phyloP scores from a whole-genome alignment of 2,888 invertebrate genomes.

The Lepidochrysops patricia region DNA sequence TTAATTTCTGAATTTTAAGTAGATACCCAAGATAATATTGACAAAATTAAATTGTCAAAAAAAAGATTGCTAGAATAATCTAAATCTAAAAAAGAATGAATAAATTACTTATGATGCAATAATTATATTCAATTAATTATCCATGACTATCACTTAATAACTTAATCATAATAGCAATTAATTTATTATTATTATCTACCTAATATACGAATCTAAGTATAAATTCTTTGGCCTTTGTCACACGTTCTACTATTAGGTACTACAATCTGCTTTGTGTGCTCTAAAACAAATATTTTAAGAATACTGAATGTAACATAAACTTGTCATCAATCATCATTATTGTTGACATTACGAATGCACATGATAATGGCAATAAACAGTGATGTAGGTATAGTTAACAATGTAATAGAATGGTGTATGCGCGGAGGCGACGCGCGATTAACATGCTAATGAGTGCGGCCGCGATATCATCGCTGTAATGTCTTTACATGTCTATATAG shows the following conservation, averaged over 20 bases:
- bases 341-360: background rate
- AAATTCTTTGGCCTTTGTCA: background rate
- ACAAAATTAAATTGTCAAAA: too few species aligned
- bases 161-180: background rate
- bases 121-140: background rate
- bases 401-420: constrained; percentile 11
- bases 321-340: background rate
- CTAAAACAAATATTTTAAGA: background rate
- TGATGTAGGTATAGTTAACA: background rate
- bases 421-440: constrained; percentile 51
- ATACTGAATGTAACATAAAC: background rate
- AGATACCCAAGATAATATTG: too few species aligned
- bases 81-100: too few species aligned
- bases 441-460: constrained; percentile 68
- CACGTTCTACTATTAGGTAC: background rate
- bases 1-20: too few species aligned
- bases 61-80: too few species aligned
- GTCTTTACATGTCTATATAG: constrained; percentile 57
- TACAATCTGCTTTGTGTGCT: too few species aligned
- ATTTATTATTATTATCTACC: too few species aligned
- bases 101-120: too few species aligned
- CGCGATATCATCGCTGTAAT: constrained; percentile 67
- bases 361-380: background rate
- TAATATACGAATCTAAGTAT: too few species aligned
- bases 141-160: background rate